Percentiles rank a stretch among this genome's conserved stretches.
These are phyloP conservation scores for Melanotus villosus DNA, from an alignment of 2,888 invertebrate species.

Conservation along the genomic window DNA sequence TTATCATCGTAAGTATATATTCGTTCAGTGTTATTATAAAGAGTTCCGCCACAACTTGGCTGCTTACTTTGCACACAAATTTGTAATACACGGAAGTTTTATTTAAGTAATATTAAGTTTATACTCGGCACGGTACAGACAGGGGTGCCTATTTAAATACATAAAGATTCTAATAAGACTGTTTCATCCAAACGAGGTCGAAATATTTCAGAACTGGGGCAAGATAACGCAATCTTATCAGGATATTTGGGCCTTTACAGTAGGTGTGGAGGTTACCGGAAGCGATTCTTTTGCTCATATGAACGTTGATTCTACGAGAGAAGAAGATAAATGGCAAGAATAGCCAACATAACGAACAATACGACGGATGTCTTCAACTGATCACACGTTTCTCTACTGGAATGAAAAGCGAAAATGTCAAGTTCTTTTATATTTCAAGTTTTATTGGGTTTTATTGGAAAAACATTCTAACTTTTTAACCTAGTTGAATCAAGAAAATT, in stretches of 20 bases:
- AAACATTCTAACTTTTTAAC: background rate
- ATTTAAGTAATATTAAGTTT: constrained; percentile 1
- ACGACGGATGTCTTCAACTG: constrained; percentile 11
- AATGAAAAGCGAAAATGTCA: constrained; percentile 27
- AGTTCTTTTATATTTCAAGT: background rate
- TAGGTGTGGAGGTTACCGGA: background rate
- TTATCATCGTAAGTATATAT: constrained; percentile 6
- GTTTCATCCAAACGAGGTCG: background rate
- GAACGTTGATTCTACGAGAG: constrained; percentile 7
- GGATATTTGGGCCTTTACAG: background rate
- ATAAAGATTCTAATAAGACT: constrained; percentile 1
- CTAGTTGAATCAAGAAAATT: background rate
- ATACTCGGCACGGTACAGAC: background rate
- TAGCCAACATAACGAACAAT: constrained; percentile 31
- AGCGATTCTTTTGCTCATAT: constrained; percentile 26
- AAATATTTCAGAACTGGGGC: constrained; percentile 2
- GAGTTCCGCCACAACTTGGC: background rate
- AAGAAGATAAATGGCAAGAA: constrained; percentile 30
- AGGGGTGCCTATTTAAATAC: constrained; percentile 3
- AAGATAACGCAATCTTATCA: constrained; percentile 17
- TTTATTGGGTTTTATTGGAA: background rate
- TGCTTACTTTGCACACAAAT: constrained; percentile 3
- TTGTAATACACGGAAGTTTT: background rate
- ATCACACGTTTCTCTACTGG: constrained; percentile 7
- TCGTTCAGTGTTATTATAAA: background rate